phyloP scores from a whole-genome alignment of 2,113 vertebrate genomes.

The Delphinapterus leucas region DNA sequence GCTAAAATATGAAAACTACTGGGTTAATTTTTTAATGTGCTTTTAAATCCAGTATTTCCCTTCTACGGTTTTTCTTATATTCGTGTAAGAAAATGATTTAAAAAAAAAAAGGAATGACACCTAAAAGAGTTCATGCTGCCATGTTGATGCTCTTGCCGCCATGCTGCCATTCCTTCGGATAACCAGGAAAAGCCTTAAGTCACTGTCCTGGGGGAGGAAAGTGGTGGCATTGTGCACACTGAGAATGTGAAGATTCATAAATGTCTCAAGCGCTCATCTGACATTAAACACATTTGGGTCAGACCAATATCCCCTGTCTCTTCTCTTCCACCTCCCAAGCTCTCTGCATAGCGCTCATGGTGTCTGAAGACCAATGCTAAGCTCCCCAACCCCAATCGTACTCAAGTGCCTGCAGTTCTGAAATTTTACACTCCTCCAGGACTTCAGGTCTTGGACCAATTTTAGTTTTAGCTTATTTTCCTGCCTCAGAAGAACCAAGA shows the following conservation, averaged over 20 bases:
- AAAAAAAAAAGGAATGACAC: not conserved
- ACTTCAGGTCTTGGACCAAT: not conserved
- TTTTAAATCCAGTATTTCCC: not conserved
- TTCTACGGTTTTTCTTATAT: not conserved
- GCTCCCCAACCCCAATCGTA: not conserved
- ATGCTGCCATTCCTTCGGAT: not conserved
- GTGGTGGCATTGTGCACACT: rapidly evolving
- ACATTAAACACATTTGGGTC: not conserved
- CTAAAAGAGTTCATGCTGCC: not conserved
- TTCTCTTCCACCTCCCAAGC: not conserved
- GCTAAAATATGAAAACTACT: not conserved
- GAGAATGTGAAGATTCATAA: not conserved
- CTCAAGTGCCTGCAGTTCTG: not conserved
- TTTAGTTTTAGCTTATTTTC: not conserved
- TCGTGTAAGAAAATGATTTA: not conserved
- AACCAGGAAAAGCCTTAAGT: not conserved
- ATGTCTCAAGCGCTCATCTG: no score
- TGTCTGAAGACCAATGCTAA: not conserved
- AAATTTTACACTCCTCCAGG: not conserved
- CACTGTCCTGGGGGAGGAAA: not conserved
- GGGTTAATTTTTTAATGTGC: not conserved
- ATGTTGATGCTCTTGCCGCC: rapidly evolving
- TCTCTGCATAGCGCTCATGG: not conserved
- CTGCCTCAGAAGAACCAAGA: not conserved
- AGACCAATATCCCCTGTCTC: not conserved